Evolutionary conservation across 53 echinoderm and acorn worm genomes (phyloP).

Genomic region (Holothuria leucospilota): DNA sequence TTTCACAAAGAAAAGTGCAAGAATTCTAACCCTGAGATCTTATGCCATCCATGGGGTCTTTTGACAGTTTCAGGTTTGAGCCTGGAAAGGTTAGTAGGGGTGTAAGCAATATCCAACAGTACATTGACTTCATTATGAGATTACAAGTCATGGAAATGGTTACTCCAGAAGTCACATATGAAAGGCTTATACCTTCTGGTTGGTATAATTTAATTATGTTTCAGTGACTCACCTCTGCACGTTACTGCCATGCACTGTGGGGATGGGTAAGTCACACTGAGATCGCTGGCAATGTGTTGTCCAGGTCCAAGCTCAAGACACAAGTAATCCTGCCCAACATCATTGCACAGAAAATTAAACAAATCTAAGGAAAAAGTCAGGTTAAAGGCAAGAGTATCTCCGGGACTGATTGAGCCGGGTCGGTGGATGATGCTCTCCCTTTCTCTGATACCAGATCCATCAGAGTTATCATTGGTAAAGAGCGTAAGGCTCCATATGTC

Average conservation of each 20-base stretch:
- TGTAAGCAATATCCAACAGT: too few relatives aligned
- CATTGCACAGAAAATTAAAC: slow-evolving; percentile 26
- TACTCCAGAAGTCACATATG: too few relatives aligned
- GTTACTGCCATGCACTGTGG: background rate
- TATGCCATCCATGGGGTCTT: too few relatives aligned
- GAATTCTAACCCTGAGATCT: too few relatives aligned
- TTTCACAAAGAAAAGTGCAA: too few relatives aligned
- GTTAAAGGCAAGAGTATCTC: background rate
- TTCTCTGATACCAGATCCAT: slow-evolving; percentile 25
- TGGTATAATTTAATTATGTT: too few relatives aligned
- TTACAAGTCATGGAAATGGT: too few relatives aligned
- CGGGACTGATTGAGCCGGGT: background rate
- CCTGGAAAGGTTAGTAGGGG: too few relatives aligned
- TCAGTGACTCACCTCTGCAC: background rate
- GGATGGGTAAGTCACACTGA: slow-evolving; percentile 1
- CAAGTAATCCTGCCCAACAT: background rate
- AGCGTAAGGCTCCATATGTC: slow-evolving; percentile 37
- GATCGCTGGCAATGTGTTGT: background rate
- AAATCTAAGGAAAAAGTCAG: slow-evolving; percentile 4
- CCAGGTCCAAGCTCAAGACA: slow-evolving; percentile 32
- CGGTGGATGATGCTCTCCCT: background rate
- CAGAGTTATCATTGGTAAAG: slow-evolving; percentile 11
- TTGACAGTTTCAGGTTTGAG: too few relatives aligned
- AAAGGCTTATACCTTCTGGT: too few relatives aligned
- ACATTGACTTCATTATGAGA: too few relatives aligned